Evolutionary conservation across 2,797 vertebrate species (phyloP), one percentile per base, ranked within the genome.

Genomic region (Chelon labrosus): DNA sequence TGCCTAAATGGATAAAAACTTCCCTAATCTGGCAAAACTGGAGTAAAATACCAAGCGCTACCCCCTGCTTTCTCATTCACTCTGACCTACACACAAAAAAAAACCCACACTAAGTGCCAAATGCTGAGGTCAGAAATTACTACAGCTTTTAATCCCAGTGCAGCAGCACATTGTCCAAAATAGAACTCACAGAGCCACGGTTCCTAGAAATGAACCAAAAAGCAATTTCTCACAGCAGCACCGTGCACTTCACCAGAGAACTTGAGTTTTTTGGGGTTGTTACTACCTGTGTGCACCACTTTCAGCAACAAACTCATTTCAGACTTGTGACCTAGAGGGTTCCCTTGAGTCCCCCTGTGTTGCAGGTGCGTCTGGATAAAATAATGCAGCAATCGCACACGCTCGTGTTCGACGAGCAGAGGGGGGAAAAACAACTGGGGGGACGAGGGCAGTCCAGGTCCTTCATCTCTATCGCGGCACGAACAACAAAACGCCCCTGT

Each of bases 81-180:
- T 53, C 59, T 68, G 49, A 85, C 53, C 50, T 38, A n/a, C 58
- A 82, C 63, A 65, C 49, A 57, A 55, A 59, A 69, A 22, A 3
- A 71, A 25, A 72, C 20, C 70, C 74, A 62, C 60, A 54, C 58
- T 59, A 5, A 22, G 38, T 0, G 46, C 46, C 49, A 50, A 65
- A 63, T 1, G 55, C 14, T 41, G n/a, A 53, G 73, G 74, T 86
- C 85, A 91, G 91, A 89, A 90, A 92, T 91, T 88, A 89, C 62
- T 61, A 27, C 73, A 25, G 71, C 72, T 67, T 86, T 87, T 85
- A 86, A 84, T 91, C 83, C 83, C 57, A 20, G 20, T 3, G 1
- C 73, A 55, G 1, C 73, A 55, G 68, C 57, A 31, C 4, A 10
- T 39, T 35, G 70, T 74, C 56, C 69, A 4, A 47, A 88, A 65